Evolutionary conservation across 2,797 vertebrate species (phyloP).

Genomic region (Phalanger gymnotis): DNA sequence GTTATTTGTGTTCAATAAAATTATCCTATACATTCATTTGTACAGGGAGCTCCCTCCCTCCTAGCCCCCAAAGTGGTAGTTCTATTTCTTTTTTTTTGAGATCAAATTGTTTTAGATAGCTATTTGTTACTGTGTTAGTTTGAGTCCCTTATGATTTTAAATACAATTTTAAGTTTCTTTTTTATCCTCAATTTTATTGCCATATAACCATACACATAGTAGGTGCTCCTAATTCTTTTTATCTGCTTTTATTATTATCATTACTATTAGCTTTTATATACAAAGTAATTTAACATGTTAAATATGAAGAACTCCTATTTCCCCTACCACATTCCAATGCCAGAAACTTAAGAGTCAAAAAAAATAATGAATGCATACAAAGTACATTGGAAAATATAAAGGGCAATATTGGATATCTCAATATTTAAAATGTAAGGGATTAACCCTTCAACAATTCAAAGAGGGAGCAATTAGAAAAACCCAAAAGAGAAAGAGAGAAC

Average conservation of each 20-base stretch:
- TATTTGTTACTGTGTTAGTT: neutral
- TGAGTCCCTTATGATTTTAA: neutral
- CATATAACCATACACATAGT: neutral
- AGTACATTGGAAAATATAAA: neutral
- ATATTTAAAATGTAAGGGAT: neutral
- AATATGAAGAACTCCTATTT: neutral
- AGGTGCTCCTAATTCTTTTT: neutral
- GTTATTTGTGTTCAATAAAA: neutral
- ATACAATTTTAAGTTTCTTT: neutral
- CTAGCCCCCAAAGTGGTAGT: neutral
- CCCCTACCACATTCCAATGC: neutral
- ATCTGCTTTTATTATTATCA: neutral
- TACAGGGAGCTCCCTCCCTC: neutral
- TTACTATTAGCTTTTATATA: neutral
- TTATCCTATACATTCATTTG: neutral
- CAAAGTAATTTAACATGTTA: neutral
- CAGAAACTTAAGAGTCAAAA: neutral
- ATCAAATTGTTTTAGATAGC: neutral
- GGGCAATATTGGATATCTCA: neutral
- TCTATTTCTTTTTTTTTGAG: neutral
- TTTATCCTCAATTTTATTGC: neutral
- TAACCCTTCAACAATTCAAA: neutral
- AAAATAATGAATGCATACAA: neutral
- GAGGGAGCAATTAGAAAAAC: neutral
- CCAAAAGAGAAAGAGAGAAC: neutral